Evolutionary conservation across 2,113 vertebrate genomes (phyloP), one percentile per base, ranked within the genome.

Genomic region (Corythornis madagascariensis): DNA sequence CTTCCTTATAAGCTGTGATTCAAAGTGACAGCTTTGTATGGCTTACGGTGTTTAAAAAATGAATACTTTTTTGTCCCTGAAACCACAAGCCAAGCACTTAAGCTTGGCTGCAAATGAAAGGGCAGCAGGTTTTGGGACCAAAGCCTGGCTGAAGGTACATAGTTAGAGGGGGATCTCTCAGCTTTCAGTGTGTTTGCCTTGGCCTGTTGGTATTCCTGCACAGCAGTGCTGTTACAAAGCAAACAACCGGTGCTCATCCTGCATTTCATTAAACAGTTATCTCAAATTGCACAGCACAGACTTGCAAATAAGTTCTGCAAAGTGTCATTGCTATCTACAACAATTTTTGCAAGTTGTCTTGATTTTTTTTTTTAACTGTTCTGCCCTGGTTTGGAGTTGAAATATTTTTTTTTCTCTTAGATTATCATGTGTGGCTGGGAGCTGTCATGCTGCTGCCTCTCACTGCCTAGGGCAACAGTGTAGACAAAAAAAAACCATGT

Each of bases 361-460:
- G 61, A 19, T 76, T 86, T 71, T 70, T 84, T 84, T 65, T 48
- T 56, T 25, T 13, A 66, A 72, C 67, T 38, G 28, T 38, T 93
- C 47, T 82, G 78, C 55, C 71, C 78, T 73, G 78, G 38, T 89
- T 96, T 3, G 4, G 77, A 90, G 55, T 93, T 82, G 81, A 89
- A 82, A 76, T 72, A 84, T 79, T 95, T 94, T 47, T 47, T 93
- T 67, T 55, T 85, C 22, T 90, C 70, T 75, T 33, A 67, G 93
- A 93, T 93, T 88, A 75, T 38, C 80, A 86, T 73, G 84, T 91
- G 86, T 85, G 66, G 74, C 78, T 93, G 84, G 78, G 84, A 96
- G 81, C 91, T 96, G 95, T 96, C 92, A 73, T 43, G 50, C 92
- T 95, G 86, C 94, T 89, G 83, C 84, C 79, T 94, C 92, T 92